Conservation (phyloP, 92 coral and sea anemone species). For the Epizoanthus fatuus region DNA sequence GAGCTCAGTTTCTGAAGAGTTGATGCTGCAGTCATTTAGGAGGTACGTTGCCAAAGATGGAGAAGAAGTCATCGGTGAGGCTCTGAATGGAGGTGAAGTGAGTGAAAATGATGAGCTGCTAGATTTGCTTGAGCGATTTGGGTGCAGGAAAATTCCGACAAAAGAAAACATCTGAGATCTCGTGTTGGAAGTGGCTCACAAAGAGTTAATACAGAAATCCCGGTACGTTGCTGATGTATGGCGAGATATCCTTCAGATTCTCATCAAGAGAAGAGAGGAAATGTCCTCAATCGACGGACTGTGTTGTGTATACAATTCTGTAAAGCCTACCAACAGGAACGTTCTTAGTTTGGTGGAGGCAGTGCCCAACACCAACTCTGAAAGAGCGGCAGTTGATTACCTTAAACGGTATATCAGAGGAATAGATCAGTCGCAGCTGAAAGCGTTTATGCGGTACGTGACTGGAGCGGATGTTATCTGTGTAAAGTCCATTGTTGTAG, state of each 20-base stretch:
- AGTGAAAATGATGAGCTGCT: conserved; percentile 23
- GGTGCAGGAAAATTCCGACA: conserved; percentile 42
- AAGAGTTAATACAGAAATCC: conserved; percentile 22
- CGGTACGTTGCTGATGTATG: conserved; percentile 8
- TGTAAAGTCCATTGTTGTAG: conserved; percentile 21
- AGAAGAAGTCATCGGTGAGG: conserved; percentile 17
- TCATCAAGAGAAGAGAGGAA: neutral
- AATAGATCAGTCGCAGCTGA: conserved; percentile 2
- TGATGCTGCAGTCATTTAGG: conserved; percentile 25
- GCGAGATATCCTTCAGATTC: conserved; percentile 29
- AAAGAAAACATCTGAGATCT: conserved; percentile 5
- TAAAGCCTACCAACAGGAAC: conserved; percentile 43
- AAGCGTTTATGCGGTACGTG: conserved; percentile 12
- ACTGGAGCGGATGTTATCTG: conserved; percentile 39
- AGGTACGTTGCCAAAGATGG: conserved; percentile 34
- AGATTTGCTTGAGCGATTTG: conserved; percentile 44
- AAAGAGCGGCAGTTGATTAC: conserved; percentile 30
- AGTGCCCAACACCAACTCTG: conserved; percentile 17
- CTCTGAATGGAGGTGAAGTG: conserved; percentile 13
- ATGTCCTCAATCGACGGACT: conserved; percentile 38
- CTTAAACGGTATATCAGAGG: conserved; percentile 18
- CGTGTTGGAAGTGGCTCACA: conserved; percentile 20
- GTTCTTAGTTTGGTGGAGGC: conserved; percentile 22
- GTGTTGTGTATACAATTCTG: conserved; percentile 14
- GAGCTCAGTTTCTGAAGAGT: conserved; percentile 17